A percentile compares a stretch with the other conserved stretches of the same genome.
Evolutionary conservation across 35 echinoderm and acorn worm genomes (phyloP).

Genomic region (Holothuria glaberrima): DNA sequence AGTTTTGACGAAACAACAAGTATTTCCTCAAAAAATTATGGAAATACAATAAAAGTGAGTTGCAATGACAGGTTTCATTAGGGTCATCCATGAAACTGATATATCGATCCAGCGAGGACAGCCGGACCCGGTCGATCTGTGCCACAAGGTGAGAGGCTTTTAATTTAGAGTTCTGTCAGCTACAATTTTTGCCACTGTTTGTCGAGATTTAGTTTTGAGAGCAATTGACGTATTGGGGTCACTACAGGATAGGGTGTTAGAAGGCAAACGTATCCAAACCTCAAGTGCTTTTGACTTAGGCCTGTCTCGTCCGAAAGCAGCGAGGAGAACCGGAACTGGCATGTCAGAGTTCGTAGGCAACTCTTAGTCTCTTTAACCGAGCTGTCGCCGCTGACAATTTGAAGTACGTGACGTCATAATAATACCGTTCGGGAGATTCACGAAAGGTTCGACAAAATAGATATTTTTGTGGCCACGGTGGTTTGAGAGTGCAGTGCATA

Average conservation of each 20-base stretch:
- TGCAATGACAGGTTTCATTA: slow-evolving; percentile 43
- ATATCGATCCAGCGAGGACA: background rate
- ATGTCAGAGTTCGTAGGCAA: too few species aligned
- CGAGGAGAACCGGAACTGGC: background rate
- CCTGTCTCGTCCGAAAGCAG: slow-evolving; percentile 23
- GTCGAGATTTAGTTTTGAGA: slow-evolving; percentile 33
- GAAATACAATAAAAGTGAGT: slow-evolving; percentile 49
- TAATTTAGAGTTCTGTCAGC: slow-evolving; percentile 43
- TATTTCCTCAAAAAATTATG: slow-evolving; percentile 40
- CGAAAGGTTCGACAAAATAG: too few species aligned
- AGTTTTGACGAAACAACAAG: slow-evolving; percentile 15
- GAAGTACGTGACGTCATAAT: too few species aligned
- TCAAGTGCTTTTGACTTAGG: slow-evolving; percentile 11
- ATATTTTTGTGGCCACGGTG: too few species aligned
- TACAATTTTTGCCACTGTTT: slow-evolving; percentile 39
- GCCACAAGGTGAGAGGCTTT: slow-evolving; percentile 52
- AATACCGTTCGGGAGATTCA: too few species aligned
- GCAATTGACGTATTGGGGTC: slow-evolving; percentile 51
- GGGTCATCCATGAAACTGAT: slow-evolving; percentile 33
- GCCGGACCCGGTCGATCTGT: slow-evolving; percentile 31
- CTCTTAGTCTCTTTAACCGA: too few species aligned
- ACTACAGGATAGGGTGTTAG: slow-evolving; percentile 25
- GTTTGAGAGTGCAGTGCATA: too few species aligned
- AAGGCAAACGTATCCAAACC: slow-evolving; percentile 13
- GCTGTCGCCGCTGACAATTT: too few species aligned